A percentile compares a stretch with the other conserved stretches of the same genome.
Evolutionary conservation across 2,888 invertebrate species (phyloP).

Genomic region (Gasteruption jaculator): DNA sequence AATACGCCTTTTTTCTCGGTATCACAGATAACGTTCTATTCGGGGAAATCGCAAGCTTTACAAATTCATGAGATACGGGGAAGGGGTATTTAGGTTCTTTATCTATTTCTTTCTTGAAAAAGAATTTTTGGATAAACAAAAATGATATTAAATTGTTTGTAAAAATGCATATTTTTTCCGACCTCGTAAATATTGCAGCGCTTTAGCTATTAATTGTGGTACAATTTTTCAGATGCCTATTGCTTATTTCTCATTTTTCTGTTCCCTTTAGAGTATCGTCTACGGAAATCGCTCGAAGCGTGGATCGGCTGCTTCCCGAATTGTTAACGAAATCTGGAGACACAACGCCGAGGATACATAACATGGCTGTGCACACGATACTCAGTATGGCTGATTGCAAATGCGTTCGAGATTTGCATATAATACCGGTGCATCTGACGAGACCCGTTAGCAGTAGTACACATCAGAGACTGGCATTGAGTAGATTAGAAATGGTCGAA

Average conservation of each 20-base stretch:
- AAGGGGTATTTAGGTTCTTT: not conserved
- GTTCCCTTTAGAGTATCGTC: slow-evolving; percentile 65
- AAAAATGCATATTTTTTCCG: too few relatives aligned
- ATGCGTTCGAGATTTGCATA: slow-evolving; percentile 74
- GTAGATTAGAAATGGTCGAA: slow-evolving; percentile 83
- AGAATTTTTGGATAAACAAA: too few relatives aligned
- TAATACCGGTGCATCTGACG: slow-evolving; percentile 79
- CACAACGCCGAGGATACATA: slow-evolving; percentile 80
- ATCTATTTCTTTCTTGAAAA: too few relatives aligned
- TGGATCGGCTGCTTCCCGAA: slow-evolving; percentile 80
- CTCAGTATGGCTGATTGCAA: slow-evolving; percentile 80
- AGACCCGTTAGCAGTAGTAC: slow-evolving; percentile 80
- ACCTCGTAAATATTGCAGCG: too few relatives aligned
- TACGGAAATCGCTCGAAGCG: slow-evolving; percentile 75
- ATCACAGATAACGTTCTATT: too few relatives aligned
- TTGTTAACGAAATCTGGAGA: slow-evolving; percentile 82
- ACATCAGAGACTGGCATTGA: slow-evolving; percentile 80
- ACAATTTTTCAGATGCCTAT: not conserved
- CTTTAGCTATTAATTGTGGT: not conserved
- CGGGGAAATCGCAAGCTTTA: not conserved
- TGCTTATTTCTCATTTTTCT: slow-evolving; percentile 2
- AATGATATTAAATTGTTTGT: too few relatives aligned
- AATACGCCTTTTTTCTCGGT: too few relatives aligned
- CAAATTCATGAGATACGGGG: not conserved
- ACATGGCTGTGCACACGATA: slow-evolving; percentile 82